These are phyloP conservation scores for Luperina testacea DNA, from an alignment of 2,888 invertebrate species.

Conservation along the genomic window DNA sequence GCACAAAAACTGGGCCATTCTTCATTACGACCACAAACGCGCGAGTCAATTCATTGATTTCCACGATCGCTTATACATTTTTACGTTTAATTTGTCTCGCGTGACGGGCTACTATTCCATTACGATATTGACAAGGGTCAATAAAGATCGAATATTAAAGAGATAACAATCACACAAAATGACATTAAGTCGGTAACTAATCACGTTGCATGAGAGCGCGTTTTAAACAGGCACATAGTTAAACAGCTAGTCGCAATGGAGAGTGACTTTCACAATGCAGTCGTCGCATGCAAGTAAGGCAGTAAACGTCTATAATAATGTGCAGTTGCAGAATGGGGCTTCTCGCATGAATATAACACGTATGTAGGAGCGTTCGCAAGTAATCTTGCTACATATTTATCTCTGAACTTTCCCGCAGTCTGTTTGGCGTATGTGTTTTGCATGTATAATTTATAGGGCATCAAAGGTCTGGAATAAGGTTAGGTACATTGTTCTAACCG, in stretches of 20 bases:
- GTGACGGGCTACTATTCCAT: constrained; percentile 68
- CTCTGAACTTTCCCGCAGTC: constrained; percentile 59
- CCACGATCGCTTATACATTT: constrained; percentile 46
- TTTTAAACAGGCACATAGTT: constrained; percentile 43
- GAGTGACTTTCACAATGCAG: constrained; percentile 61
- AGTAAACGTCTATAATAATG: constrained; percentile 50
- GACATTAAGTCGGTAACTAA: constrained; percentile 56
- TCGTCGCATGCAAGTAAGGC: constrained; percentile 38
- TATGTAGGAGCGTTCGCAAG: constrained; percentile 37
- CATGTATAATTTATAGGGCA: constrained; percentile 71
- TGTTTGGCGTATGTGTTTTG: constrained; percentile 57
- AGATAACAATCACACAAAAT: constrained; percentile 62
- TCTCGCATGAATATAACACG: constrained; percentile 42
- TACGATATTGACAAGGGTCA: constrained; percentile 69
- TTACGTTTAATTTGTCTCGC: constrained; percentile 64
- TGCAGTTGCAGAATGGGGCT: constrained; percentile 50
- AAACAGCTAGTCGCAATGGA: constrained; percentile 40
- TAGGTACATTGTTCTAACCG: constrained; percentile 70
- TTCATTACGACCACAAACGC: constrained; percentile 69
- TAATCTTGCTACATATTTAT: constrained; percentile 59
- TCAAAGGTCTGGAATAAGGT: constrained; percentile 68
- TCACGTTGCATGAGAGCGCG: constrained; percentile 42
- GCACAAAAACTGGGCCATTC: constrained; percentile 73
- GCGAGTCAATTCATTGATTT: constrained; percentile 72
- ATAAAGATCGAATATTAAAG: constrained; percentile 67